Evolutionary conservation across 2,113 vertebrate species (phyloP).

Genomic region (Alectura lathami): DNA sequence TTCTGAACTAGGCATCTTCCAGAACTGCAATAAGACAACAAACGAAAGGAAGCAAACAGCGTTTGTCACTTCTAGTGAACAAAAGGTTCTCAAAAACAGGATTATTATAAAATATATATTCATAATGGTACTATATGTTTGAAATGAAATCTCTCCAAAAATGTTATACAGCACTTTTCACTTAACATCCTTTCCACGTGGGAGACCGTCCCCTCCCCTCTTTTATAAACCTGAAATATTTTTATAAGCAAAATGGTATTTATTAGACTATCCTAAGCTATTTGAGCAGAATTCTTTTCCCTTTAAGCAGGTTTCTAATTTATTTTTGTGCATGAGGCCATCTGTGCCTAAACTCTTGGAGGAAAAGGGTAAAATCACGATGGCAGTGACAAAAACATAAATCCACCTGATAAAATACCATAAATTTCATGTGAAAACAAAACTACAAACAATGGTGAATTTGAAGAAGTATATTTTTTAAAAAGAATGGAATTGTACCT

Average conservation of each 20-base stretch:
- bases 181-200: constrained; percentile 58
- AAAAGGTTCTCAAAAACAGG: constrained; percentile 19
- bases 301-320: constrained; percentile 74
- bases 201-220: constrained; percentile 52
- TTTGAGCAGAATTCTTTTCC: constrained; percentile 74
- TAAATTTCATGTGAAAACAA: constrained; percentile 53
- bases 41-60: background rate
- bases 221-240: constrained; percentile 79
- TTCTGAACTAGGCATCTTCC: constrained; percentile 86
- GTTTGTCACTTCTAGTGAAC: constrained; percentile 41
- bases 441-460: constrained; percentile 31
- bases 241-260: constrained; percentile 79
- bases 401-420: constrained; percentile 51
- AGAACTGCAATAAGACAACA: constrained; percentile 45
- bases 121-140: constrained; percentile 72
- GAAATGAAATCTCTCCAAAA: constrained; percentile 58
- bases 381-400: background rate
- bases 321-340: constrained; percentile 70
- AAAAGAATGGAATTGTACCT: constrained; percentile 60
- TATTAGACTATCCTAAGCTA: constrained; percentile 71
- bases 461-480: constrained; percentile 65
- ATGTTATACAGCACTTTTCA: constrained; percentile 67
- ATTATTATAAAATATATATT: constrained; percentile 71
- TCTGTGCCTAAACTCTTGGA: constrained; percentile 68
- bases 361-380: constrained; percentile 60